phyloP scores from a whole-genome alignment of 2,888 invertebrate genomes.

The Drosophila austrosaltans region DNA sequence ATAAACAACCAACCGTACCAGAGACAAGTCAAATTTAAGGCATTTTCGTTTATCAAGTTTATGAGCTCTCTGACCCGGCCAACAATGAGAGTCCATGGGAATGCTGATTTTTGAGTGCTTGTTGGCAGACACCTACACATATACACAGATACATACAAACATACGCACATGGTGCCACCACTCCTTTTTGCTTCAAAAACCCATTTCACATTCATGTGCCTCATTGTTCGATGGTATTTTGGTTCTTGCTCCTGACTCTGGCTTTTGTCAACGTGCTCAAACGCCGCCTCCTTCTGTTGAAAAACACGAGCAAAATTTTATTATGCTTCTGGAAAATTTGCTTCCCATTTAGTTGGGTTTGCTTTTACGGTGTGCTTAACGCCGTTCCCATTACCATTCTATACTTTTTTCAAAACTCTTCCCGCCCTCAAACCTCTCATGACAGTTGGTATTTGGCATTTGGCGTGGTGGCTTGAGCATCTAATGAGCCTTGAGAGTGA shows the following conservation, averaged over 20 bases:
- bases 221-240: constrained; percentile 25
- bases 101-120: constrained; percentile 52
- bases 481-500: constrained; percentile 54
- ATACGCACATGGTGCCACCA: constrained; percentile 13
- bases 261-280: constrained; percentile 61
- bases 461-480: constrained; percentile 47
- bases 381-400: constrained; percentile 11
- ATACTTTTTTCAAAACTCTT: neutral
- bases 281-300: constrained; percentile 46
- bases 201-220: constrained; percentile 1
- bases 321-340: constrained; percentile 63
- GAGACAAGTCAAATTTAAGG: constrained; percentile 51
- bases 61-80: constrained; percentile 50
- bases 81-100: constrained; percentile 45
- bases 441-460: constrained; percentile 67
- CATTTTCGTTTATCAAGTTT: constrained; percentile 68
- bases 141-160: neutral
- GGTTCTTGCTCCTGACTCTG: constrained; percentile 21
- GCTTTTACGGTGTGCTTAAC: constrained; percentile 58
- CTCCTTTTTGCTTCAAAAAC: constrained; percentile 36
- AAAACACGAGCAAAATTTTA: constrained; percentile 63
- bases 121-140: neutral
- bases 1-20: constrained; percentile 10
- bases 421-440: constrained; percentile 28
- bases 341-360: constrained; percentile 21